Conservation (phyloP, 2,888 invertebrate species). For the Abrostola tripartita region DNA sequence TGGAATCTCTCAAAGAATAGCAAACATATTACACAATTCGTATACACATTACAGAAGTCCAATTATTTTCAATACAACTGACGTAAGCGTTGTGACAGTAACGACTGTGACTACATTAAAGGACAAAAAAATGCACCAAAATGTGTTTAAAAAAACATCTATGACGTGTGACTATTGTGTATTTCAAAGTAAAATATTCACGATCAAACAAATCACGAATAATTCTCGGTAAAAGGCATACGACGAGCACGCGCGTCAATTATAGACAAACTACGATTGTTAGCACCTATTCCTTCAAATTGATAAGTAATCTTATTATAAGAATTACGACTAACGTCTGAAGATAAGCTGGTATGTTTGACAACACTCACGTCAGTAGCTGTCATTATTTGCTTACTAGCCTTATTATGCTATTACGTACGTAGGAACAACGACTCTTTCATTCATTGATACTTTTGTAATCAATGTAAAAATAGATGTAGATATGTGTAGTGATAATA, state of each 20-base stretch:
- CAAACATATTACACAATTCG: constrained; percentile 4
- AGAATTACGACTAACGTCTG: constrained; percentile 47
- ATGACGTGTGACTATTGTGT: constrained; percentile 43
- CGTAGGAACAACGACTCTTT: constrained; percentile 53
- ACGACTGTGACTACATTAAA: constrained; percentile 18
- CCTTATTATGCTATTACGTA: constrained; percentile 58
- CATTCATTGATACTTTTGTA: constrained; percentile 52
- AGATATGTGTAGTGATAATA: constrained; percentile 30
- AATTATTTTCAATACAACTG: constrained; percentile 16
- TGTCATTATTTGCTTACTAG: constrained; percentile 64
- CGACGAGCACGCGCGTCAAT: constrained; percentile 50
- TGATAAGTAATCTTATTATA: constrained; percentile 49
- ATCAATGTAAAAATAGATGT: constrained; percentile 48
- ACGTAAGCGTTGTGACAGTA: constrained; percentile 27
- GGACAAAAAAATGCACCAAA: constrained; percentile 26
- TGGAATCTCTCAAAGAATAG: constrained; percentile 32
- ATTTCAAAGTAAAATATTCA: constrained; percentile 35
- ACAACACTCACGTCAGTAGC: constrained; percentile 54
- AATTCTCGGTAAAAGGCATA: constrained; percentile 44
- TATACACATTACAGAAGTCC: constrained; percentile 31
- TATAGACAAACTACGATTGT: constrained; percentile 56
- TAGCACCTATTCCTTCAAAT: constrained; percentile 41
- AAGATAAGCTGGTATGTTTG: constrained; percentile 50
- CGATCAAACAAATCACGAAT: constrained; percentile 42
- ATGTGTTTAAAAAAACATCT: constrained; percentile 21